A percentile compares a stretch with the other conserved stretches of the same genome.
Evolutionary conservation across 2,888 invertebrate species (phyloP).

Genomic region (Eudasyphora cyanicolor): DNA sequence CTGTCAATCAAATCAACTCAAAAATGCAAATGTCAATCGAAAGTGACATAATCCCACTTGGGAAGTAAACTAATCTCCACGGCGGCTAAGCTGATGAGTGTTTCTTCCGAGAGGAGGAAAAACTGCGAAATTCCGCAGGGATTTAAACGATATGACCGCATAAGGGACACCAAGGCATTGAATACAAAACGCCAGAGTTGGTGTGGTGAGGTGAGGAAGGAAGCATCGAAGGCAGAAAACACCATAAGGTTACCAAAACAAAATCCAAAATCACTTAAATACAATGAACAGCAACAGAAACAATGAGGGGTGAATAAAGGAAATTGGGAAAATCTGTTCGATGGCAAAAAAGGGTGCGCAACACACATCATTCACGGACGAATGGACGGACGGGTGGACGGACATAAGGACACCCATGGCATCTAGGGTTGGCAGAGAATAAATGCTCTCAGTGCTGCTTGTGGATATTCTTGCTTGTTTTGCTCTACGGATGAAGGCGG

Average conservation of each 20-base stretch:
- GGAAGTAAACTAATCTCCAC: slow-evolving; percentile 69
- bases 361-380: background rate
- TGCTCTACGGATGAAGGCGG: slow-evolving; percentile 61
- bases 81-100: slow-evolving; percentile 53
- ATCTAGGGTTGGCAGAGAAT: background rate
- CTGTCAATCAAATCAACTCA: slow-evolving; percentile 72
- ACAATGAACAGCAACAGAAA: slow-evolving; percentile 21
- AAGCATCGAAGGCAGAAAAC: slow-evolving; percentile 5
- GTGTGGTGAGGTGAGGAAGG: background rate
- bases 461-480: slow-evolving; percentile 11
- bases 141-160: slow-evolving; percentile 76
- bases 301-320: slow-evolving; percentile 32
- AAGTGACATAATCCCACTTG: slow-evolving; percentile 79
- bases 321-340: slow-evolving; percentile 36
- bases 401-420: background rate
- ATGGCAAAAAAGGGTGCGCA: slow-evolving; percentile 22
- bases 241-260: slow-evolving; percentile 58
- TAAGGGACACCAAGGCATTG: slow-evolving; percentile 40
- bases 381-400: background rate
- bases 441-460: slow-evolving; percentile 24
- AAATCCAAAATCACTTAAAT: slow-evolving; percentile 50
- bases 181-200: too few relatives aligned
- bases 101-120: slow-evolving; percentile 69
- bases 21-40: slow-evolving; percentile 77
- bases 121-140: slow-evolving; percentile 74